These are phyloP conservation scores for Temnothorax nylanderi DNA, from an alignment of 1,140 invertebrate species.

Conservation along the genomic window DNA sequence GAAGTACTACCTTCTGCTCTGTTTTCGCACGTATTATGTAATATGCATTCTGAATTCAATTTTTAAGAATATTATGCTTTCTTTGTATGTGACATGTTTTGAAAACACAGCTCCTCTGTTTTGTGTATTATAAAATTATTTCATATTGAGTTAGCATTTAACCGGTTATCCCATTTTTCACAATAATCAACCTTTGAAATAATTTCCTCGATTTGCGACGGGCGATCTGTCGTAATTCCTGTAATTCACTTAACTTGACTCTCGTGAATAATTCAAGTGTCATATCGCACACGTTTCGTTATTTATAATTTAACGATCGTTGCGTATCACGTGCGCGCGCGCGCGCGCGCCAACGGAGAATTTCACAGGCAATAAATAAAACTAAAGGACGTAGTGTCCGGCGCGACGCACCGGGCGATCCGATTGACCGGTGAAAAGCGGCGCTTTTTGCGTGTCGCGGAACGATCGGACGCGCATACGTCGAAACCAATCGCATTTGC, in stretches of 20 bases:
- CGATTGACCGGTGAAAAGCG: constrained; percentile 57
- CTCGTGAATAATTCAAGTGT: constrained; percentile 38
- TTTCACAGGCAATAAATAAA: constrained; percentile 53
- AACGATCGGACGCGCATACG: constrained; percentile 40
- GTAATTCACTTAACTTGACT: constrained; percentile 20
- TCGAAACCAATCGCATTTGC: constrained; percentile 69
- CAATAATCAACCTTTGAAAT: constrained; percentile 30
- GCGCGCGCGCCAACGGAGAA: background rate
- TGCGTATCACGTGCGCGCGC: background rate
- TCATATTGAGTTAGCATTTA: background rate
- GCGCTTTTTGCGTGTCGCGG: constrained; percentile 36
- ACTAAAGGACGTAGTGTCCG: constrained; percentile 42
- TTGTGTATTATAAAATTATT: background rate
- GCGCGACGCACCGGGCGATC: constrained; percentile 32
- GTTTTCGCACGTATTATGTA: background rate
- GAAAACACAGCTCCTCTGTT: background rate
- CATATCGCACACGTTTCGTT: constrained; percentile 40
- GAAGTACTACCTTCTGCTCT: background rate
- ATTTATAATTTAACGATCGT: constrained; percentile 53
- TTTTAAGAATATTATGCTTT: background rate
- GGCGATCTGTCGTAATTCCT: background rate
- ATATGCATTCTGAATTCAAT: background rate
- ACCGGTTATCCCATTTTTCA: background rate
- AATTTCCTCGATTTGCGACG: constrained; percentile 22
- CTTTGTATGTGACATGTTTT: background rate